Conservation (phyloP, 2,888 invertebrate species). For the Timema podura region DNA sequence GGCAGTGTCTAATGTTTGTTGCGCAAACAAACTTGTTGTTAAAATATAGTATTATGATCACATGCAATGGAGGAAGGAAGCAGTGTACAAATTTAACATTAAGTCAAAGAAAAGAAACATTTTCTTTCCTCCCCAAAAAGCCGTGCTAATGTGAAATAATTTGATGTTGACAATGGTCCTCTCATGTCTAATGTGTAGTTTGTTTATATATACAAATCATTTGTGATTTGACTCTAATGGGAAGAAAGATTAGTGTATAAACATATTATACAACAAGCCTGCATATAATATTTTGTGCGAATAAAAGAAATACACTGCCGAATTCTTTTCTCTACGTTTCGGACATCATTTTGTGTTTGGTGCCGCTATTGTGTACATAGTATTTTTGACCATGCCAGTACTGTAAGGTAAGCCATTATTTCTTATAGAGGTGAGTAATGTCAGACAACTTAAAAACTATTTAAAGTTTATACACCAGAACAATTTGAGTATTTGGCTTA, state of each 20-base stretch:
- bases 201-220: no score
- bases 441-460: background rate
- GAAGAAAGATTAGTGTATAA: no score
- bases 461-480: conserved; percentile 43
- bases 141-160: no score
- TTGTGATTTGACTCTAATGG: no score
- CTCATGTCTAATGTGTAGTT: no score
- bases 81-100: conserved; percentile 21
- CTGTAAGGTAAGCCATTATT: background rate
- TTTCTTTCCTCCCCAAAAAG: no score
- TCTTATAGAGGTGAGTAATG: conserved; percentile 8
- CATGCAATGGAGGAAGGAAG: conserved; percentile 9
- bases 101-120: no score
- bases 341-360: conserved; percentile 3
- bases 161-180: no score
- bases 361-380: conserved; percentile 17
- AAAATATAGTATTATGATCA: conserved; percentile 26
- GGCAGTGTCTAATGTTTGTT: conserved; percentile 14
- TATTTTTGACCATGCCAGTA: conserved; percentile 11
- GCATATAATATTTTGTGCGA: conserved; percentile 2
- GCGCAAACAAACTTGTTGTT: background rate
- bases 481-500: conserved; percentile 54
- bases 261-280: background rate
- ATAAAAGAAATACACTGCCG: conserved; percentile 20
- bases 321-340: conserved; percentile 13